phyloP scores from a whole-genome alignment of 1,140 invertebrate species.

The Bombus waltoni region DNA sequence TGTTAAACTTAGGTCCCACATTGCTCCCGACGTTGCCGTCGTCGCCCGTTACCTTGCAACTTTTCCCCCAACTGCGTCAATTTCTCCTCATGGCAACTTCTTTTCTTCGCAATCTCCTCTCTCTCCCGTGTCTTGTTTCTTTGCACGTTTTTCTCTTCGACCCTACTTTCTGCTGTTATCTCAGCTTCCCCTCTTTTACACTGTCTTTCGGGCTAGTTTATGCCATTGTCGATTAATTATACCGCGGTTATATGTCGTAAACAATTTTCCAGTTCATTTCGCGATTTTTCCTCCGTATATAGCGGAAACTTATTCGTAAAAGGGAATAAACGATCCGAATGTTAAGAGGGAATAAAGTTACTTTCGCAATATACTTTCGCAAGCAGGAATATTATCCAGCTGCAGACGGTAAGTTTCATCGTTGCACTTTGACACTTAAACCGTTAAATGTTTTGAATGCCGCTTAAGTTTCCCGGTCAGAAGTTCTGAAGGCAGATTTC shows the following conservation, averaged over 20 bases:
- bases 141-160: not conserved
- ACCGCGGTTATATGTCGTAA: not conserved
- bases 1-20: conserved; percentile 9
- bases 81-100: conserved; percentile 12
- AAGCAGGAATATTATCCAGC: not conserved
- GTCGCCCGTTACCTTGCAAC: not conserved
- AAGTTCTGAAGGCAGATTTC: conserved; percentile 1
- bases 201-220: not conserved
- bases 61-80: conserved; percentile 23
- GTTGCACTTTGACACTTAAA: conserved; percentile 5
- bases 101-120: not conserved
- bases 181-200: not conserved
- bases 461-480: conserved; percentile 14
- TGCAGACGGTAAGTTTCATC: not conserved
- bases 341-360: not conserved
- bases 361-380: not conserved
- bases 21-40: not conserved
- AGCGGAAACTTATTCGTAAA: not conserved
- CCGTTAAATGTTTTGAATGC: conserved; percentile 25
- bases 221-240: not conserved
- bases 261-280: too few species aligned
- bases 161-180: not conserved
- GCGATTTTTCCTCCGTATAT: not conserved
- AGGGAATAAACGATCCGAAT: not conserved
- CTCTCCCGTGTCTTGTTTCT: too few species aligned